Evolutionary conservation across 2,888 invertebrate genomes (phyloP).

Genomic region (Philhelius pedissequus): DNA sequence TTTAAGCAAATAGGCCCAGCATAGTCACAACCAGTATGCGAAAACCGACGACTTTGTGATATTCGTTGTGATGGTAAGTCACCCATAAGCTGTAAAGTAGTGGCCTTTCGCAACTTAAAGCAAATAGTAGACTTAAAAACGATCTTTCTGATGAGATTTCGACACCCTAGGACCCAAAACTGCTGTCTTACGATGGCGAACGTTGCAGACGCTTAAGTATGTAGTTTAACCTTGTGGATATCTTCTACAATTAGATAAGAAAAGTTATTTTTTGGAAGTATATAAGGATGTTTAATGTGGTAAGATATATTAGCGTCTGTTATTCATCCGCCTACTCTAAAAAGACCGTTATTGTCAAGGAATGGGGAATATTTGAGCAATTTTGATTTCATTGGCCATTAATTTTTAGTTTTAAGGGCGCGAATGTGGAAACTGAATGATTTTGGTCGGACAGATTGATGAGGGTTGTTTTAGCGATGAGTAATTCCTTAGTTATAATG

Average conservation of each 20-base stretch:
- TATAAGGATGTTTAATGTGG: background rate
- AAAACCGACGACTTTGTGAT: background rate
- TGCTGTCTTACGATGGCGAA: too few species aligned
- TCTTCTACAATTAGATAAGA: too few species aligned
- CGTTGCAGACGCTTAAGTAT: too few species aligned
- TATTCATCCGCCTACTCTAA: background rate
- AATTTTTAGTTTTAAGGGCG: background rate
- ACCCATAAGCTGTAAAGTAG: constrained; percentile 32
- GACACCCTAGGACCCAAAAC: constrained; percentile 10
- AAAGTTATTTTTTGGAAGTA: too few species aligned
- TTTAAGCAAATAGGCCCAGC: constrained; percentile 17
- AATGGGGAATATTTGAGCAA: background rate
- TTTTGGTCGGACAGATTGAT: background rate
- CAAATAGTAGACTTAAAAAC: constrained; percentile 23
- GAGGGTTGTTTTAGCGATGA: background rate
- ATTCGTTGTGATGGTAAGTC: constrained; percentile 19
- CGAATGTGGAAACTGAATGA: background rate
- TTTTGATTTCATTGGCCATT: background rate
- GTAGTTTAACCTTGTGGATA: too few species aligned
- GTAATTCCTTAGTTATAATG: background rate
- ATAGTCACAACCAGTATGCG: constrained; percentile 26
- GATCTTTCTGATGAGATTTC: constrained; percentile 18
- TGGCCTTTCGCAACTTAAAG: constrained; percentile 15
- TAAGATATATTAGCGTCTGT: background rate
- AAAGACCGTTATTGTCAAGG: background rate